Evolutionary conservation across 2,113 vertebrate species (phyloP), one percentile per base, ranked within the genome.

Genomic region (Melospiza georgiana): DNA sequence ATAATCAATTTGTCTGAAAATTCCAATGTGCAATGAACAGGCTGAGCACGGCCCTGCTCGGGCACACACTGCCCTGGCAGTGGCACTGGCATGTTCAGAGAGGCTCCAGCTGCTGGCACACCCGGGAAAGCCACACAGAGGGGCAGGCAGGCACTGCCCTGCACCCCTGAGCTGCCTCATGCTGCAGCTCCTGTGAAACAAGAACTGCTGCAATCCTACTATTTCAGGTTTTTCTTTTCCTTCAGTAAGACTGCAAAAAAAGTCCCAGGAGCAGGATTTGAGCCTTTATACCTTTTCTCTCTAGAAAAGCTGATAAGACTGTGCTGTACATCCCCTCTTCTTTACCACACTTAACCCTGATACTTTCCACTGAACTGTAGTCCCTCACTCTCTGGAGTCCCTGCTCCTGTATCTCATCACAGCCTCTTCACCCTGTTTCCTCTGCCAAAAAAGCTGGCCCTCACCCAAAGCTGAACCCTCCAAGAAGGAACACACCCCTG

Each of bases 401-500:
- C 46, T 37, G 18, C 12, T 17, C 39, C 44, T 31, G 35, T 12
- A 39, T 11, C 39, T 61, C 2, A 0, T 2, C 0, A 3, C 12
- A 8, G 23, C 6, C 33, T 8, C 4, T 76, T 30, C 59, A 37
- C 3, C 4, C 25, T 2, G 1, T 8, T 62, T 74, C 52, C 27
- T 55, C 35, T 82, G 39, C 12, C 39, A 31, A n/a, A 79, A 62
- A 19, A 35, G n/a, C 9, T 24, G 57, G 11, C 54, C 43, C 57
- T 43, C 8, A 39, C 21, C 39, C 37, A 82, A 30, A 75, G 43
- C 39, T 51, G 46, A 89, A 46, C 8, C 1, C 7, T 52, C 10
- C 44, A 5, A 31, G 33, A 66, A 14, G 5, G 43, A 80, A 33
- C 35, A 61, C 3, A 51, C 1, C 10, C 7, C 46, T 61, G 3